Base-by-base conservation (phyloP, 2,888 invertebrate genomes). In the Rhimphoctona megacephalus region DNA sequence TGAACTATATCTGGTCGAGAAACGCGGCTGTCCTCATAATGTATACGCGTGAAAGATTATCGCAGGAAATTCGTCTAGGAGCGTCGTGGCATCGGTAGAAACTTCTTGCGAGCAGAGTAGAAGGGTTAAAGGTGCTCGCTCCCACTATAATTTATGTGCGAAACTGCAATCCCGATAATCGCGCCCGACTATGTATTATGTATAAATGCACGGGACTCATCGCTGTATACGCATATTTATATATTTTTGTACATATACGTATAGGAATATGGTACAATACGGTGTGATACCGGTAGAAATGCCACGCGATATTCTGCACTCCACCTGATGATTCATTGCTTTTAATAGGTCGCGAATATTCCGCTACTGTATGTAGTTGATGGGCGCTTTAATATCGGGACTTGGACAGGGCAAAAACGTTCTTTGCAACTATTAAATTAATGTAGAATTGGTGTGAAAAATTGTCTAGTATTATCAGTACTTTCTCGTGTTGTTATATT, bases 151-250 rank as follows among this genome's bases (percentile, higher is more conserved):
- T 88, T 89, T 87, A 89, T 86, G 87, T 80, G 81, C 85, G 87
- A 88, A 89, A 88, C 86, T 85, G 82, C 86, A 86, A 87, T 88
- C 87, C 86, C 85, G 86, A 88, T 89, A 88, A 89, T 88, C 87
- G 83, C 77, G 78, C 79, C 76, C 79, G 84, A 85, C 79, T 82
- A 66, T 84, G 81, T 79, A 79, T 83, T 74, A 46, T 76, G 79
- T 70, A 83, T 81, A 70, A 82, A 82, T 54, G 46, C 57, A 52
- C 66, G 74, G 77, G 77, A 49, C 79, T 54, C 78, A 30, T 52
- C 36, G 39, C 61, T 70, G 25, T 25, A 57, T 57, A 19, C 70
- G 36, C 49, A 76, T 70, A 39, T 54, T 36, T 84, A 57, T 61
- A 30, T 61, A 30, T 17, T 61, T 14, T 61, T 61, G 17, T 30